Evolutionary conservation across 2,113 vertebrate genomes (phyloP), one percentile per base, ranked within the genome.

Genomic region (Podarcis raffonei): DNA sequence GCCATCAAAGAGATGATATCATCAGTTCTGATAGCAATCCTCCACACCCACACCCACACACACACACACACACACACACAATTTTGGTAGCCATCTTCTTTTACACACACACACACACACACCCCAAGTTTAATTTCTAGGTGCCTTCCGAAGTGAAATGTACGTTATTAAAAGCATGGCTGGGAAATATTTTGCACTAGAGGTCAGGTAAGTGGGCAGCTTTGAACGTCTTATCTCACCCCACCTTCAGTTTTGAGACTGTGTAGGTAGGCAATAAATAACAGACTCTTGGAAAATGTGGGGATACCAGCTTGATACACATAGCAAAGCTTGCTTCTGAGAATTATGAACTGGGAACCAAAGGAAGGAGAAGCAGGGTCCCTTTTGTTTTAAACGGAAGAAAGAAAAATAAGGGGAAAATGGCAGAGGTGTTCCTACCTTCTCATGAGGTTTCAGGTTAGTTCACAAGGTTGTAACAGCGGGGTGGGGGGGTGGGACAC

Each of bases 1-100:
- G 18, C 85, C 68, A 5, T 39, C 75, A 59, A 89, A 27, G 57
- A 89, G 89, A 48, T 76, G 59, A 65, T 48, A 82, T 83, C n/a
- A 71, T 0, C 32, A 13, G 8, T 48, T 23, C 48, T 65, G 5
- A 78, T 3, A 7, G 37, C 20, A 53, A 4, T 37, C 22, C 71
- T 37, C 0, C 12, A 20, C 23, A 35, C 76, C 4, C 57, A 59
- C 57, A 30, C 13, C 5, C 39, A 39, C 39, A 42, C 42, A 42
- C 6, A 20, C 23, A 37, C 76, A 18, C 57, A 59, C 57, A n/a
- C 13, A 42, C 42, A 0, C 13, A 5, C 13, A 13, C 27, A 13
- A n/a, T 85, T 91, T 87, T 83, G 79, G 0, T 27, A 53, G 76
- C 81, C 25, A 92, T 32, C 37, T 65, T 62, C 59, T 62, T 62